Conservation (phyloP, 2,113 vertebrate species). For the Gasterosteus aculeatus region DNA sequence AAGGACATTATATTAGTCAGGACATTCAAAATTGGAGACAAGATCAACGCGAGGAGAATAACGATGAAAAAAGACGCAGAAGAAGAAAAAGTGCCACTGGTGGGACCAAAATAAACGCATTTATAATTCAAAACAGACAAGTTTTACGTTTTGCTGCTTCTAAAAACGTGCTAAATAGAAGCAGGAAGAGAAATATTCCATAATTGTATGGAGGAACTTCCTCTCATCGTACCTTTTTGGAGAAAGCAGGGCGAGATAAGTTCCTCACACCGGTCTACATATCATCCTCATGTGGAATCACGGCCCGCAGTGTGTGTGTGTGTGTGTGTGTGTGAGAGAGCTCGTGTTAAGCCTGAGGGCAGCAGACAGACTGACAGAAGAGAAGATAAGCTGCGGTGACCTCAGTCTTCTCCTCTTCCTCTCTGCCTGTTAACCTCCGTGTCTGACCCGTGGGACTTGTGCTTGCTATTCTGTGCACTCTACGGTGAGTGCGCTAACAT, state of each 20-base stretch:
- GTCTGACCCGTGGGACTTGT: slow-evolving; percentile 47
- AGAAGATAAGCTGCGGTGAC: slow-evolving; percentile 67
- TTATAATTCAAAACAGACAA: background rate
- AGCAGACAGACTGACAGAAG: slow-evolving; percentile 52
- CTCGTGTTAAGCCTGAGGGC: slow-evolving; percentile 44
- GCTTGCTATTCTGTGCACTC: slow-evolving; percentile 41
- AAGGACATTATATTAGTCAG: slow-evolving; percentile 54
- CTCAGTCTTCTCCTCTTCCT: slow-evolving; percentile 49
- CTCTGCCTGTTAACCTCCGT: slow-evolving; percentile 65
- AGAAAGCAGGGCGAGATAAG: background rate
- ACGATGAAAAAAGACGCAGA: background rate
- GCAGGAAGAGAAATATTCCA: background rate
- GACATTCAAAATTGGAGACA: slow-evolving; percentile 15
- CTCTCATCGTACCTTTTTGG: background rate
- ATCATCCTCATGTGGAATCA: slow-evolving; percentile 4
- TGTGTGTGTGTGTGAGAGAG: slow-evolving; percentile 1
- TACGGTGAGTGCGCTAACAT: slow-evolving; percentile 12
- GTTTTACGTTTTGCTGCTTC: background rate
- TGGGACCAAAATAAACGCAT: background rate
- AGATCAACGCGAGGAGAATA: too few species aligned
- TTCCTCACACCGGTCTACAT: slow-evolving; percentile 27
- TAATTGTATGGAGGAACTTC: background rate
- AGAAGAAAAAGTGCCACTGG: too few species aligned
- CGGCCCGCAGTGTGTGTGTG: background rate
- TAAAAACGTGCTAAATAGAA: background rate